Percentiles rank a stretch among this genome's conserved stretches.
phyloP scores from a whole-genome alignment of 1,140 invertebrate genomes.

The Pentalonia nigronervosa region DNA sequence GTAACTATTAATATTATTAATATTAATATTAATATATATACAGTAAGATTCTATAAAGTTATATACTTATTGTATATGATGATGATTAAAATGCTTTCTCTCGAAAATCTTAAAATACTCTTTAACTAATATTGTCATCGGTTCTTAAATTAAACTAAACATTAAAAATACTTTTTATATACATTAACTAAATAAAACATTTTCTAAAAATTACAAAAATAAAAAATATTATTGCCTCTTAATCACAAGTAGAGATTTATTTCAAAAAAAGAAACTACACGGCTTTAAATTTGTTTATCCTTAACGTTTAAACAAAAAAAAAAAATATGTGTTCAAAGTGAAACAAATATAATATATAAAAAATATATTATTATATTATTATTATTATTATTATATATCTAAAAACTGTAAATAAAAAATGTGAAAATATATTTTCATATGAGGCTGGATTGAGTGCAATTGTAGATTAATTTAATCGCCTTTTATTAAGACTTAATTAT shows the following conservation, averaged over 20 bases:
- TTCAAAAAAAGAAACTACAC: background rate
- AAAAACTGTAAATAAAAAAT: slow-evolving; percentile 27
- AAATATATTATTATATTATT: too few species aligned
- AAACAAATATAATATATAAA: background rate
- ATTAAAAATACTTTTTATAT: background rate
- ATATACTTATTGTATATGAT: background rate
- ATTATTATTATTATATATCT: background rate
- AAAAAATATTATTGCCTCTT: background rate
- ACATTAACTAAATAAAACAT: too few species aligned
- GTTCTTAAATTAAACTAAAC: background rate
- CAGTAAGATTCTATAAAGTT: background rate
- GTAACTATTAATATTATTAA: too few species aligned
- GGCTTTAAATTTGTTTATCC: background rate
- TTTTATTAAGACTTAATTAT: background rate
- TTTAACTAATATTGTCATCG: background rate
- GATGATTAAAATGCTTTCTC: background rate
- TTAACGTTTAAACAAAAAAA: background rate
- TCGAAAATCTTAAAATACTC: background rate
- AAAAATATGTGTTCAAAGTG: background rate
- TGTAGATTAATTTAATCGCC: background rate
- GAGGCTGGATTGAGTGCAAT: slow-evolving; percentile 56
- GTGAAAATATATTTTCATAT: slow-evolving; percentile 29
- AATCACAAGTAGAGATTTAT: background rate
- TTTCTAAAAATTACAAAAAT: background rate
- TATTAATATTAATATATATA: background rate